Base-by-base conservation (phyloP, 2,113 vertebrate species). In the Tinamus guttatus region DNA sequence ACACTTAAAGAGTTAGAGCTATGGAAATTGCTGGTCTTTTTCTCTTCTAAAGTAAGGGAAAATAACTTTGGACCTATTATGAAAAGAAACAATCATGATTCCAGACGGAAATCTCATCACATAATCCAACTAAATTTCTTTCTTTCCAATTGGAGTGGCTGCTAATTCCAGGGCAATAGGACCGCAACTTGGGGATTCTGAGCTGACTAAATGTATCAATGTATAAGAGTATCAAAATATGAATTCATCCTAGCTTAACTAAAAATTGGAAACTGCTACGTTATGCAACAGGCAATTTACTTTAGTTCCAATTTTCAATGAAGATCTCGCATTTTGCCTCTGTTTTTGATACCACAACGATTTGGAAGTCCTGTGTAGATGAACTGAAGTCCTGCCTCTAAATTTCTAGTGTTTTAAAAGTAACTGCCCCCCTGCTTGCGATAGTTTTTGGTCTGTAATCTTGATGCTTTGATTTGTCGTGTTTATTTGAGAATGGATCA, bases 1-100 rank as follows among this genome's bases (percentile, higher is more conserved):
- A 62, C 36, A 68, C 28, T 78, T n/a, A 51, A 11, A 34, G 34
- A 73, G 32, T 28, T 32, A 79, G 56, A 75, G 16, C 15, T 40
- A 24, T n/a, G 81, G 63, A 85, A 86, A 83, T 76, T n/a, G 32
- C 30, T 71, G 51, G 34, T 13, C 47, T 34, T 56, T n/a, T 78
- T 52, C 27, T 63, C 38, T 32, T 77, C 59, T 67, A 56, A 85
- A 56, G 12, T 56, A 75, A 59, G 20, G 43, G n/a, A 21, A 40
- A 88, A 81, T 36, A 79, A 70, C 22, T 27, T 40, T 52, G 12
- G 41, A 38, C 40, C 45, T 92, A 34, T 90, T 78, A 52, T 18
- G 80, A 93, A 62, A 60, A 70, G 92, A 63, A 67, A 71, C 45
- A 92, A 90, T 77, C 59, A 69, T 43, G 75, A 85, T 65, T 95